phyloP scores from a whole-genome alignment of 2,888 invertebrate genomes.

The Fragum whitleyi region DNA sequence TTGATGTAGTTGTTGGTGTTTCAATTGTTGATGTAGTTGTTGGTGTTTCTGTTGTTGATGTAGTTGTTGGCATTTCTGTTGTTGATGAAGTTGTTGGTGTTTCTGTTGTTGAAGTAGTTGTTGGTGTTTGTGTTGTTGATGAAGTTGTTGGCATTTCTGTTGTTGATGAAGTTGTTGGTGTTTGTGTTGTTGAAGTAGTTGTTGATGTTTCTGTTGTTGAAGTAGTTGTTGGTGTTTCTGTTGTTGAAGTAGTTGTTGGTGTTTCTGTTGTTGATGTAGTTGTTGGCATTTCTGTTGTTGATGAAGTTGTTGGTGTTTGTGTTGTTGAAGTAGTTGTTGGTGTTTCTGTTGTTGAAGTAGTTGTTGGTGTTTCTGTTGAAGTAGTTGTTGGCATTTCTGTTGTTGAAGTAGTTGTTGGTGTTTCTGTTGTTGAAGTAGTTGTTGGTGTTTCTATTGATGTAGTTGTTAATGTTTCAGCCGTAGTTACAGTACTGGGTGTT shows the following conservation, averaged over 20 bases:
- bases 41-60: neutral
- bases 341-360: neutral
- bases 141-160: neutral
- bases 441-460: no score
- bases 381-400: neutral
- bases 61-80: neutral
- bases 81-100: neutral
- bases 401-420: neutral
- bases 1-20: neutral
- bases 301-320: neutral
- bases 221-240: neutral
- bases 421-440: constrained; percentile 10
- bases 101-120: neutral
- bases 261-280: neutral
- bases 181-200: neutral
- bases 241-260: neutral
- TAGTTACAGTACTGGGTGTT: neutral
- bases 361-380: neutral
- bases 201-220: neutral
- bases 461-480: neutral
- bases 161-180: neutral
- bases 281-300: neutral
- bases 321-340: neutral
- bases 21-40: neutral
- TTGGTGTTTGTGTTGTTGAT: constrained; percentile 8